Conservation (phyloP, 2,888 invertebrate species). For the Drosophila buzzatii region DNA sequence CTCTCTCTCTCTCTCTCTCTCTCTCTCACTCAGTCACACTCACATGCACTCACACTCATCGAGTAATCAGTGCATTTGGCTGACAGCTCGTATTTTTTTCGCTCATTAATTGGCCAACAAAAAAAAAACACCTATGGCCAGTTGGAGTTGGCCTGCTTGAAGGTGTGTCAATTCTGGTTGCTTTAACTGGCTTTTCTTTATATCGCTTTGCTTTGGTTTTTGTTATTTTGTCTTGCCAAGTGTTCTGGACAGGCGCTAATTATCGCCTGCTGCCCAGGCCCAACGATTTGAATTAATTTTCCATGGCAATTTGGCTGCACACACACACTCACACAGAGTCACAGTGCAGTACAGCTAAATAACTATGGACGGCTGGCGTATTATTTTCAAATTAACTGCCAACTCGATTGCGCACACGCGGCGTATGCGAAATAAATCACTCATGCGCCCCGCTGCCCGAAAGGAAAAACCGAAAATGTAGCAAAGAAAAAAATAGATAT, state of each 20-base stretch:
- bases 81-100: conserved; percentile 48
- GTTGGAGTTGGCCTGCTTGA: conserved; percentile 23
- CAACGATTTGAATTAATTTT: conserved; percentile 70
- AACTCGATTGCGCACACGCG: conserved; percentile 72
- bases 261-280: conserved; percentile 62
- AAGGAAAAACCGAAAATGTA: conserved; percentile 7
- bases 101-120: conserved; percentile 56
- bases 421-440: conserved; percentile 80
- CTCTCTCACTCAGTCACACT: conserved; percentile 2
- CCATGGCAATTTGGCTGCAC: conserved; percentile 58
- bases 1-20: too few relatives aligned
- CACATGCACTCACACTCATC: conserved; percentile 8
- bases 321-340: conserved; percentile 6
- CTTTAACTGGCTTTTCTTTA: background rate
- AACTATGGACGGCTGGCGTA: conserved; percentile 47
- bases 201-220: background rate
- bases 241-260: conserved; percentile 78
- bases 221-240: conserved; percentile 43
- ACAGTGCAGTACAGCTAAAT: conserved; percentile 13
- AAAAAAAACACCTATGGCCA: conserved; percentile 56
- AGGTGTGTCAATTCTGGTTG: conserved; percentile 53
- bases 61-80: conserved; percentile 47
- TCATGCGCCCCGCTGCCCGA: conserved; percentile 69
- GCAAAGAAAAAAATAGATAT: conserved; percentile 2
- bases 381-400: conserved; percentile 78